These are phyloP conservation scores for Rachycentron canadum DNA, from an alignment of 2,797 vertebrate species.

Conservation along the genomic window DNA sequence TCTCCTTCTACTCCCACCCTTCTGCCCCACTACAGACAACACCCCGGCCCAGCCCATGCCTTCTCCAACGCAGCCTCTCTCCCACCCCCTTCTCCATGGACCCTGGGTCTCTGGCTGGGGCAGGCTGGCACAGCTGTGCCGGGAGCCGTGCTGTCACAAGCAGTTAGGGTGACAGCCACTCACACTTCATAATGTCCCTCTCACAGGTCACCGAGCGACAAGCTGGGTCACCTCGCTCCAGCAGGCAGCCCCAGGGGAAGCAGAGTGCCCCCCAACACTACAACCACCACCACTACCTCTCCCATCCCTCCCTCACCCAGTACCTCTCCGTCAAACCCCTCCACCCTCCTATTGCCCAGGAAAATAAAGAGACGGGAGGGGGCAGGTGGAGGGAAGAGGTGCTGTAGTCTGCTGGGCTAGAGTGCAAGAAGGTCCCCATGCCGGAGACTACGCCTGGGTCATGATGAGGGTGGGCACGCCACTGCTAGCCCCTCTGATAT, in stretches of 20 bases:
- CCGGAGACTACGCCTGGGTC: constrained; percentile 52
- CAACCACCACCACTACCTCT: constrained; percentile 33
- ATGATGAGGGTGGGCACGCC: constrained; percentile 43
- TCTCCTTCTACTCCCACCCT: constrained; percentile 40
- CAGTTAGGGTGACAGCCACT: constrained; percentile 96
- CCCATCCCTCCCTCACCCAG: constrained; percentile 61
- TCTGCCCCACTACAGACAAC: constrained; percentile 45
- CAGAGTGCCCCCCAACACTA: constrained; percentile 63
- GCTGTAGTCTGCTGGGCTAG: constrained; percentile 71
- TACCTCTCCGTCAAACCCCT: constrained; percentile 65
- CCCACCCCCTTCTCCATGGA: constrained; percentile 84
- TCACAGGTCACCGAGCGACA: constrained; percentile 99
- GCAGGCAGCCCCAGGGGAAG: constrained; percentile 84
- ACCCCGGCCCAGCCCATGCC: constrained; percentile 54
- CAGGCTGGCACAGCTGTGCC: constrained; percentile 96
- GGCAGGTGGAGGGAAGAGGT: constrained; percentile 83
- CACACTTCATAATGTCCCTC: constrained; percentile 99
- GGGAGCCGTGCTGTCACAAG: constrained; percentile 96
- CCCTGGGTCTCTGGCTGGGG: constrained; percentile 78
- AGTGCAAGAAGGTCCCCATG: constrained; percentile 46
- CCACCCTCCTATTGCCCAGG: constrained; percentile 58
- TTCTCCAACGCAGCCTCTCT: constrained; percentile 77
- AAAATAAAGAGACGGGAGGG: constrained; percentile 61
- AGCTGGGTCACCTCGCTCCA: constrained; percentile 95
- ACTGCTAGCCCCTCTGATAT: constrained; percentile 42